Base-by-base conservation (phyloP, 2,888 invertebrate genomes). In the Ophioninae sp. region DNA sequence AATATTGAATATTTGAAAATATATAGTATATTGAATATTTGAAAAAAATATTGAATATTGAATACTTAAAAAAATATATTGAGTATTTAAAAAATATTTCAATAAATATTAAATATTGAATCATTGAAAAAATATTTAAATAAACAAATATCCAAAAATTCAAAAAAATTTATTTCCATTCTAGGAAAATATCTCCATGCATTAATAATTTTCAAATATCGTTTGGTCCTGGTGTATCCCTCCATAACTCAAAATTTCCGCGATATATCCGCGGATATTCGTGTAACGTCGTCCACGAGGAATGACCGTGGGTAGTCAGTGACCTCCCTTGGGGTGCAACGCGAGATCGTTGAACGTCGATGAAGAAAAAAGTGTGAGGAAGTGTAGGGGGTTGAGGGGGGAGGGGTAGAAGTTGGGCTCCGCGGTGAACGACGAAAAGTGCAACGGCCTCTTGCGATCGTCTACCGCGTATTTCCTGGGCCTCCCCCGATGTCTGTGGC, bases 381-480 rank as follows among this genome's bases (percentile, higher is more conserved):
- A 30, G 41, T 8, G 50, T 10, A 30, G 20, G 30, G 64, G 20
- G 37, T 13, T 13, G 17, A 5, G 6, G 6, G 50, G 17, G 17
- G 13, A 6, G 50, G 50, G 50, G 13, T 13, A 50, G 50, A 50
- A 50, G 13, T 30, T 30, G 30, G 30, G 30, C 30, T 30, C 3
- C 2, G 30, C 2, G 30, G 39, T 3, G 57, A 75, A 17, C 17
- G 44, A 73, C 65, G 67, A 77, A 50, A 74, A 77, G 80, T 83
- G 80, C 77, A 80, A 80, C 64, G 77, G 68, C 77, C 80, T 72
- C 74, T 67, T 41, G n/a, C 80, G 83, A 80, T 80, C 68, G 76
- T 73, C 41, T 50, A 50, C 62, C 68, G 67, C 76, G 62, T 83
- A 83, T 83, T 68, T 83, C 72, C 61, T 62, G 57, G 76, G 50